phyloP scores from a whole-genome alignment of 1,140 invertebrate species.

The Trypoxylus dichotomus region DNA sequence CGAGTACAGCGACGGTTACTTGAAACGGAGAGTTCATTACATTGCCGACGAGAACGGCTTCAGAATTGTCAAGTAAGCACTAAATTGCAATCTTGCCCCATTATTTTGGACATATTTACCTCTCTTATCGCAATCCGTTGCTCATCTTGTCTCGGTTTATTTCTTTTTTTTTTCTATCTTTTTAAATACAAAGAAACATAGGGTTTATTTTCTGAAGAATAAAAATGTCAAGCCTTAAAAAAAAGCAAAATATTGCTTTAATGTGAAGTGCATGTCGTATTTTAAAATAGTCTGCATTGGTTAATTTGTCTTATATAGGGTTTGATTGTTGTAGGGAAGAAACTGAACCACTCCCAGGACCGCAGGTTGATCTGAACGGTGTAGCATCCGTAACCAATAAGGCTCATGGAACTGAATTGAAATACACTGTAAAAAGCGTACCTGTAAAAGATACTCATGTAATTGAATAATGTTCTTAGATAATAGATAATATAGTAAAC shows the following conservation, averaged over 20 bases:
- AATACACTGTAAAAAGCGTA: constrained; percentile 49
- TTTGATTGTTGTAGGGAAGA: constrained; percentile 49
- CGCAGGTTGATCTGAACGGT: constrained; percentile 55
- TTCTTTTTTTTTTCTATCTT: no score
- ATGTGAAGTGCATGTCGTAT: no score
- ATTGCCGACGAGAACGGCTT: constrained; percentile 63
- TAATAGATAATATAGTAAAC: not conserved
- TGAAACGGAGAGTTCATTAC: constrained; percentile 58
- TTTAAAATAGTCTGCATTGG: no score
- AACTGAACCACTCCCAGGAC: constrained; percentile 53
- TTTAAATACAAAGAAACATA: no score
- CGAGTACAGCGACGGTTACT: constrained; percentile 61
- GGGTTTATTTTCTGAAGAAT: no score
- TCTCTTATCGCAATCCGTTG: no score
- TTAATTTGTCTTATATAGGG: no score
- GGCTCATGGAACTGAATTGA: constrained; percentile 49
- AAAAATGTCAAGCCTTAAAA: no score
- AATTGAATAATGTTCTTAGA: not conserved
- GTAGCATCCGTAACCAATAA: constrained; percentile 53
- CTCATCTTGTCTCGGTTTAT: no score
- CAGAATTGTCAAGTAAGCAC: constrained; percentile 57
- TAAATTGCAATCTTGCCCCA: not conserved
- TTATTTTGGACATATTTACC: no score
- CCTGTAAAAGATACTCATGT: constrained; percentile 34
- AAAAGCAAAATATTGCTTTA: no score